Conservation (phyloP, 2,888 invertebrate species). For the Rhorus exstirpatorius region DNA sequence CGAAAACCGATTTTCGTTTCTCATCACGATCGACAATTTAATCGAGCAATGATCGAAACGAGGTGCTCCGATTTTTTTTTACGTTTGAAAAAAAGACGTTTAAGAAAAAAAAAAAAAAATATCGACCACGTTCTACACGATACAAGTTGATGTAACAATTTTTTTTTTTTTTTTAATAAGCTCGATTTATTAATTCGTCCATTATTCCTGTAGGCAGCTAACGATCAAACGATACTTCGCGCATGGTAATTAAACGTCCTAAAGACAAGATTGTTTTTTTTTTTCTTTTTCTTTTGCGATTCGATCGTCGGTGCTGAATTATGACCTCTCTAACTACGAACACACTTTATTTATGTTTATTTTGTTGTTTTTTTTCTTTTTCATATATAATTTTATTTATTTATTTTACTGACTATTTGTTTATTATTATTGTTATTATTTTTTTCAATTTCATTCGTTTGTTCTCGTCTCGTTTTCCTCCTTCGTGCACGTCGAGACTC, state of each 20-base stretch:
- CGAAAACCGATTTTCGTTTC: conserved; percentile 6
- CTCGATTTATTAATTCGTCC: conserved; percentile 71
- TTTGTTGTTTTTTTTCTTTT: conserved; percentile 19
- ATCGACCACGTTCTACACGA: conserved; percentile 53
- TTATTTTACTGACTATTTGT: conserved; percentile 32
- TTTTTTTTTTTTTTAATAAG: conserved; percentile 61
- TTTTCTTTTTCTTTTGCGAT: conserved; percentile 52
- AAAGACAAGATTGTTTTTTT: conserved; percentile 45
- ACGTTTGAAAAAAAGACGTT: conserved; percentile 40
- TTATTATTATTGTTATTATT: too few species aligned
- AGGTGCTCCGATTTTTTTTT: conserved; percentile 23
- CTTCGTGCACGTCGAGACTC: conserved; percentile 53
- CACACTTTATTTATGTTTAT: conserved; percentile 64
- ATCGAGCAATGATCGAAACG: conserved; percentile 17
- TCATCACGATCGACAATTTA: conserved; percentile 12
- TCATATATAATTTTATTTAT: not conserved
- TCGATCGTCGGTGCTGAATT: conserved; percentile 67
- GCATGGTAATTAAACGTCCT: conserved; percentile 29
- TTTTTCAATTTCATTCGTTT: conserved; percentile 19
- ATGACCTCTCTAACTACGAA: conserved; percentile 66
- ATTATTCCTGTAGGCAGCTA: conserved; percentile 45
- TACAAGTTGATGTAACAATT: conserved; percentile 65
- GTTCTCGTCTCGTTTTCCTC: conserved; percentile 6
- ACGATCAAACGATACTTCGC: conserved; percentile 47
- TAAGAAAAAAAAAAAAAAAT: conserved; percentile 40